Percentiles rank a stretch among this genome's conserved stretches.
Conservation (phyloP, 1,140 invertebrate species). For the Rhyacophila brunnea region DNA sequence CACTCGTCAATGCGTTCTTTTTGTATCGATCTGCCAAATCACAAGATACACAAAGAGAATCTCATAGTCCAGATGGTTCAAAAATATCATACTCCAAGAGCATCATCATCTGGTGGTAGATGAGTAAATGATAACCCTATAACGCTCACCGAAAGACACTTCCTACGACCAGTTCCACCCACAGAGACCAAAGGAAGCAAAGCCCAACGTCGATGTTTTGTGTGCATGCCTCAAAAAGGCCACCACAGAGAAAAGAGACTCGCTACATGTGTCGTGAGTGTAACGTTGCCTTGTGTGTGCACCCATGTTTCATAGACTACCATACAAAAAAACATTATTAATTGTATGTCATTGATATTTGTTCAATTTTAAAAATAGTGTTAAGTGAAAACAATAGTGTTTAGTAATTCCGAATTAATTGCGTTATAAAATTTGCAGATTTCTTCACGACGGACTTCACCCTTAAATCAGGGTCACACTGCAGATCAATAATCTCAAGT, state of each 20-base stretch:
- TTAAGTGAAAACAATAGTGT: no score
- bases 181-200: slow-evolving; percentile 18
- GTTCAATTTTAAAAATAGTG: no score
- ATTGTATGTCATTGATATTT: not conserved
- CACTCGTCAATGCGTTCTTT: not conserved
- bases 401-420: no score
- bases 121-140: not conserved
- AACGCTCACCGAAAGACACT: slow-evolving; percentile 3
- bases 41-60: not conserved
- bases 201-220: slow-evolving; percentile 26
- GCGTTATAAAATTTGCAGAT: no score
- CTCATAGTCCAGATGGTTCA: slow-evolving; percentile 1
- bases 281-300: slow-evolving; percentile 25
- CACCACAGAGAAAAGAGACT: slow-evolving; percentile 12
- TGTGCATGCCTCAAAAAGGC: slow-evolving; percentile 11
- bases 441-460: no score
- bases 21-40: not conserved
- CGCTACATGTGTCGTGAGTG: slow-evolving; percentile 29
- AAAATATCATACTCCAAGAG: slow-evolving; percentile 3
- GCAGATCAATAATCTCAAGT: no score
- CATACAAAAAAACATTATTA: slow-evolving; percentile 14
- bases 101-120: slow-evolving; percentile 12
- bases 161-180: slow-evolving; percentile 12
- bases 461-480: no score
- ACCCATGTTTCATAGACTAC: slow-evolving; percentile 29